Conservation (phyloP, 1,140 invertebrate species). For the Muscidifurax raptorellus region DNA sequence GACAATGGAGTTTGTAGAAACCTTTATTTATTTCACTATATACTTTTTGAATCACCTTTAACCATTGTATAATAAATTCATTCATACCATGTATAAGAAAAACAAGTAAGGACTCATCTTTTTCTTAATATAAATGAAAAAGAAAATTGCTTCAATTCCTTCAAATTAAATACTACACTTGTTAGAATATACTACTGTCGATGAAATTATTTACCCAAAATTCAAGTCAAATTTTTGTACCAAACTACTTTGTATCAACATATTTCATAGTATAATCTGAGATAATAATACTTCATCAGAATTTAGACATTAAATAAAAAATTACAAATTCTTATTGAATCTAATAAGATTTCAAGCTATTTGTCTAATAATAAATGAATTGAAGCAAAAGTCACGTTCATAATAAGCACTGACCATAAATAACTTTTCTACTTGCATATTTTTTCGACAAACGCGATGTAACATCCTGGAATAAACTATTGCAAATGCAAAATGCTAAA, state of each 20-base stretch:
- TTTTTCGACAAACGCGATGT: neutral
- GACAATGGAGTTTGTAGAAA: neutral
- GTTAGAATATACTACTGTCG: neutral
- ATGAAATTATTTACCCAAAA: no score
- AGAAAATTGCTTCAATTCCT: constrained; percentile 31
- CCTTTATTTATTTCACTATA: neutral
- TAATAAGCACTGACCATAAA: neutral
- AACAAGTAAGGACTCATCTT: neutral
- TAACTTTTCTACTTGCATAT: neutral
- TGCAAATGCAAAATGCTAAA: no score
- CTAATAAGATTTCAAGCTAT: no score
- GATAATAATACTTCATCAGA: no score
- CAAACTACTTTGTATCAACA: neutral
- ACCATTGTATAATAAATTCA: no score
- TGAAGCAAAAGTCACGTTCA: neutral
- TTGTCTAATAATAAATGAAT: neutral
- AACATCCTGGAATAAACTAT: no score
- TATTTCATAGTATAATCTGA: neutral
- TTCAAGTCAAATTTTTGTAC: no score
- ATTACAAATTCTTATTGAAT: neutral
- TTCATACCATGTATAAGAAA: neutral
- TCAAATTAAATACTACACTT: neutral
- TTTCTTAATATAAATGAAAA: neutral
- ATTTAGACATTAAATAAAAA: neutral
- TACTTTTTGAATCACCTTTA: no score